phyloP scores from a whole-genome alignment of 2,888 invertebrate species.

The Opisthograptis luteolata region DNA sequence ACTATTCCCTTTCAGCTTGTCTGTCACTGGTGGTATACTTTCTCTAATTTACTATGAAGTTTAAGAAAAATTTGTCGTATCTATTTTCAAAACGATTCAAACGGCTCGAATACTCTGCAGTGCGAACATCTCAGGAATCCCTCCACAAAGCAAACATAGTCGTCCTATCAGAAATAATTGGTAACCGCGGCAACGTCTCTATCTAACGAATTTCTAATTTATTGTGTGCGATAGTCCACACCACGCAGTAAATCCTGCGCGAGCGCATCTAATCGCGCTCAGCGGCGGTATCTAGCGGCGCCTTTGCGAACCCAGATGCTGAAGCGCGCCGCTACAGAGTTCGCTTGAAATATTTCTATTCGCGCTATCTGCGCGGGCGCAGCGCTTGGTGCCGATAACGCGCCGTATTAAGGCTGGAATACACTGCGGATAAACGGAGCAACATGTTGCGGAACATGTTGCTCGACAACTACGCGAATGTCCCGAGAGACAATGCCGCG shows the following conservation, averaged over 20 bases:
- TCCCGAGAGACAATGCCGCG: no score
- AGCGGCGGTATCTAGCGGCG: conserved; percentile 77
- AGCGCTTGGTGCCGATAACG: conserved; percentile 35
- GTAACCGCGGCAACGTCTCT: conserved; percentile 71
- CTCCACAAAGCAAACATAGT: conserved; percentile 29
- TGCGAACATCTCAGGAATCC: conserved; percentile 33
- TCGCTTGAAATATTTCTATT: conserved; percentile 68
- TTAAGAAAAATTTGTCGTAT: no score
- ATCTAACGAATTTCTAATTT: conserved; percentile 84
- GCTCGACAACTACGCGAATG: no score
- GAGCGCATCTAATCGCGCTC: conserved; percentile 72
- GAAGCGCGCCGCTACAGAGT: conserved; percentile 60
- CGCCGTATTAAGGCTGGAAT: no score
- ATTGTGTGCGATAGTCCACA: conserved; percentile 72
- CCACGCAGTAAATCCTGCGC: conserved; percentile 74
- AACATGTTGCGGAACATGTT: no score
- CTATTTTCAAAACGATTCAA: conserved; percentile 1
- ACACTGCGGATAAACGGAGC: no score
- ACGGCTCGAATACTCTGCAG: conserved; percentile 11
- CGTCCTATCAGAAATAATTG: conserved; percentile 68
- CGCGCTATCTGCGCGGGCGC: conserved; percentile 40
- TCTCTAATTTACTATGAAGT: no score
- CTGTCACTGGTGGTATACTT: no score
- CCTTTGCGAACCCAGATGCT: conserved; percentile 76
- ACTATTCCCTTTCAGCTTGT: no score